phyloP scores from a whole-genome alignment of 2,113 vertebrate species.

The Rhizomys pruinosus region DNA sequence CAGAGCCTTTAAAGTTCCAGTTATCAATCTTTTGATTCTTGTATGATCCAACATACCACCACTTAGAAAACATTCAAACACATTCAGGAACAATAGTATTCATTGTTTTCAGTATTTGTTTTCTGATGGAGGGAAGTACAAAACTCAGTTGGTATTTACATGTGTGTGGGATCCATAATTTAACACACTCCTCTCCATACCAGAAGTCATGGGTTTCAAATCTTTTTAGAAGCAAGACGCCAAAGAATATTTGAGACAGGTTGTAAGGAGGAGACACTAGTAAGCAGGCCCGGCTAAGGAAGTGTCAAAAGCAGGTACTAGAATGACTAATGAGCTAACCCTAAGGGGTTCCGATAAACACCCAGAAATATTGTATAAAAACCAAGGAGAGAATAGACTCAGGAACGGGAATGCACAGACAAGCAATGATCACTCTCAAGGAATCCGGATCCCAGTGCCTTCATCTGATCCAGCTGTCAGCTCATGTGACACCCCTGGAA shows the following conservation, averaged over 20 bases:
- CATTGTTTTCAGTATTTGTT: not conserved
- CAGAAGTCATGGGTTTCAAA: not conserved
- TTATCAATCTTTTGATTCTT: conserved; percentile 28
- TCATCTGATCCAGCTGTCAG: too few relatives aligned
- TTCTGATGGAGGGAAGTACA: conserved; percentile 15
- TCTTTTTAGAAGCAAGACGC: conserved; percentile 7
- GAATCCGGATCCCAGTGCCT: too few relatives aligned
- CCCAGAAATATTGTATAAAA: too few relatives aligned
- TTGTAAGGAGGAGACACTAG: too few relatives aligned
- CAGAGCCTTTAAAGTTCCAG: not conserved
- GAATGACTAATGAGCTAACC: too few relatives aligned
- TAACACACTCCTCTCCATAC: not conserved
- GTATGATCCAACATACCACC: conserved; percentile 18
- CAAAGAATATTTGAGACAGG: not conserved
- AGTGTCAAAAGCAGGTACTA: too few relatives aligned
- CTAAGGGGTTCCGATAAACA: too few relatives aligned
- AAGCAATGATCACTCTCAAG: too few relatives aligned
- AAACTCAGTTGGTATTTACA: not conserved
- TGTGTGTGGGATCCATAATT: not conserved
- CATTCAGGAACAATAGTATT: not conserved
- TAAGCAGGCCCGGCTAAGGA: too few relatives aligned
- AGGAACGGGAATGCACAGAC: too few relatives aligned
- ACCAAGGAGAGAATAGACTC: too few relatives aligned
- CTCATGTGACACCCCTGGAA: too few relatives aligned
- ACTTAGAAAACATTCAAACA: conserved; percentile 37